Percentiles rank a stretch among this genome's conserved stretches.
Conservation (phyloP, 2,888 invertebrate genomes). For the Muschampia plurimacula region DNA sequence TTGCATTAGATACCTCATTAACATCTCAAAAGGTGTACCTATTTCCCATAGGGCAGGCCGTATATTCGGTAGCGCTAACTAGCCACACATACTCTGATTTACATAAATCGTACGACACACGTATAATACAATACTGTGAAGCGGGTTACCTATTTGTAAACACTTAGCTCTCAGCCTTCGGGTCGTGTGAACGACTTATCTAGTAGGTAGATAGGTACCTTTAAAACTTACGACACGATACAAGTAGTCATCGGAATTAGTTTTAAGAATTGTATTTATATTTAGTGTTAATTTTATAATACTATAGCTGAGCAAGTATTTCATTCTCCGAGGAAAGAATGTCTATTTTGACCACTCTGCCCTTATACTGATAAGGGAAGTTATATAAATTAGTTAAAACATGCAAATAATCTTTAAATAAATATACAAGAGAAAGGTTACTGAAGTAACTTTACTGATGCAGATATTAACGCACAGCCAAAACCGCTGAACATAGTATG, state of each 20-base stretch:
- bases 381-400: too few relatives aligned
- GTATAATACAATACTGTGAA: conserved; percentile 65
- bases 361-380: too few relatives aligned
- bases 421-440: too few relatives aligned
- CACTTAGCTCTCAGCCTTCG: conserved; percentile 30
- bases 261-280: too few relatives aligned
- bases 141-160: conserved; percentile 61
- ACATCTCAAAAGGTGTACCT: background rate
- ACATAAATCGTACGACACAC: conserved; percentile 28
- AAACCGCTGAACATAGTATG: too few relatives aligned
- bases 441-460: too few relatives aligned
- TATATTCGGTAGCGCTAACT: conserved; percentile 6
- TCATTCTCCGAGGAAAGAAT: too few relatives aligned
- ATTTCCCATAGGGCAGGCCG: background rate
- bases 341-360: too few relatives aligned
- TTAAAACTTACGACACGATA: background rate
- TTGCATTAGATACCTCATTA: background rate
- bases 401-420: too few relatives aligned
- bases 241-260: background rate
- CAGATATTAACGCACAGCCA: too few relatives aligned
- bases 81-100: conserved; percentile 11
- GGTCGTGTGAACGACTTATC: conserved; percentile 31
- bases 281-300: too few relatives aligned
- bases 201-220: background rate
- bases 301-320: too few relatives aligned